Evolutionary conservation across 30 jellyfish, hydroid and myxozoan genomes (phyloP).

Genomic region (Aurelia coerulea): DNA sequence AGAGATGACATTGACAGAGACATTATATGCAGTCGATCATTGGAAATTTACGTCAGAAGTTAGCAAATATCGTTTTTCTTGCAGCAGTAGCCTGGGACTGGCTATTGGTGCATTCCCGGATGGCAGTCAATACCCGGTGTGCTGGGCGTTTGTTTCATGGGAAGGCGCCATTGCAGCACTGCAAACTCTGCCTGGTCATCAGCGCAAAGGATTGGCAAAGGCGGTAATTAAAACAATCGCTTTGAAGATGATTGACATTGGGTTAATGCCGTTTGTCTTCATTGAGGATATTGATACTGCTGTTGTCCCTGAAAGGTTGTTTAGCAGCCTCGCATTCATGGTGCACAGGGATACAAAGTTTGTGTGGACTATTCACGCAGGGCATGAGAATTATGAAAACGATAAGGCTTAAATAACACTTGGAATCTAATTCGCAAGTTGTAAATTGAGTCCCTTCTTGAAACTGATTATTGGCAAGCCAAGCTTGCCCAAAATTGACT

Average conservation of each 20-base stretch:
- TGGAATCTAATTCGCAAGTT: no score
- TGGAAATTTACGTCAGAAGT: conserved; percentile 48
- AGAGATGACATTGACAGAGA: conserved; percentile 50
- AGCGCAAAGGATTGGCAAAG: conserved; percentile 57
- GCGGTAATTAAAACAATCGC: conserved; percentile 46
- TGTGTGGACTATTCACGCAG: conserved; percentile 2
- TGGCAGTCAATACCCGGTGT: conserved; percentile 40
- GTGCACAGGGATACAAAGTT: conserved; percentile 5
- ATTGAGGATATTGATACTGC: conserved; percentile 49
- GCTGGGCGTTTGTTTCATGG: conserved; percentile 68
- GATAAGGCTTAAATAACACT: no score
- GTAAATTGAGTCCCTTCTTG: no score
- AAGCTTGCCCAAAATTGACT: no score
- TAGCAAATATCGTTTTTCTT: conserved; percentile 35
- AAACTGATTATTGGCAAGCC: no score
- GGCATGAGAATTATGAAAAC: no score
- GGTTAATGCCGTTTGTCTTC: conserved; percentile 49
- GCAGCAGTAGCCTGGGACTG: conserved; percentile 40
- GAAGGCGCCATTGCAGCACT: conserved; percentile 74
- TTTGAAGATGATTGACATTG: conserved; percentile 3
- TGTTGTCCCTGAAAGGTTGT: conserved; percentile 32
- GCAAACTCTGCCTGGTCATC: conserved; percentile 52
- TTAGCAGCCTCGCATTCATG: conserved; percentile 53
- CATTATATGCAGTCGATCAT: conserved; percentile 41
- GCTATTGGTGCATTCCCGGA: conserved; percentile 62